These are phyloP conservation scores for Scrobipalpa atriplicella DNA, from an alignment of 2,888 invertebrate species.

Conservation along the genomic window DNA sequence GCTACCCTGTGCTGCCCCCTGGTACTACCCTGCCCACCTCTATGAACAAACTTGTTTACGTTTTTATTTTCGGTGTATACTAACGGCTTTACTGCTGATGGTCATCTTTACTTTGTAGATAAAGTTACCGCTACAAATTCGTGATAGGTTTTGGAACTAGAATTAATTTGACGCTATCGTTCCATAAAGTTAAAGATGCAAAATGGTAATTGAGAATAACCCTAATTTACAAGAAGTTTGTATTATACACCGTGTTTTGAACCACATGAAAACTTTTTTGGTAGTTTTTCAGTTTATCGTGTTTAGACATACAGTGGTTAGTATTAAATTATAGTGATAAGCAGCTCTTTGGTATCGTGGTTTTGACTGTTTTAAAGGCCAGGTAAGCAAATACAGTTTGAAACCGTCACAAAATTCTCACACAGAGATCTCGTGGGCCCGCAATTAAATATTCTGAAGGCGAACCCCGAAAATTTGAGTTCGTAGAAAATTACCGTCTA, in stretches of 20 bases:
- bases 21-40: slow-evolving; percentile 43
- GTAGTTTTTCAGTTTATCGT: too few species aligned
- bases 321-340: too few species aligned
- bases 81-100: slow-evolving; percentile 30
- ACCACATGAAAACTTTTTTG: too few species aligned
- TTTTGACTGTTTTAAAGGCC: neutral
- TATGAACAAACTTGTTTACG: slow-evolving; percentile 60
- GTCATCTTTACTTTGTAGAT: slow-evolving; percentile 8
- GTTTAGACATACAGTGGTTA: too few species aligned
- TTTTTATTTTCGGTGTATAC: slow-evolving; percentile 57
- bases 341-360: too few species aligned
- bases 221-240: too few species aligned
- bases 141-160: neutral
- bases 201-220: too few species aligned
- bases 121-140: neutral
- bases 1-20: slow-evolving; percentile 45
- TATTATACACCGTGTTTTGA: too few species aligned
- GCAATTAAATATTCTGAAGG: slow-evolving; percentile 55
- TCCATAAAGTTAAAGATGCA: too few species aligned
- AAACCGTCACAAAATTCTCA: slow-evolving; percentile 11
- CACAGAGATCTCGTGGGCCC: slow-evolving; percentile 2
- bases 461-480: slow-evolving; percentile 57
- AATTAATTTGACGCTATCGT: too few species aligned
- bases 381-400: slow-evolving; percentile 3
- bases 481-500: slow-evolving; percentile 64